Conservation (phyloP, 2,113 vertebrate genomes). For the Microtus pennsylvanicus region DNA sequence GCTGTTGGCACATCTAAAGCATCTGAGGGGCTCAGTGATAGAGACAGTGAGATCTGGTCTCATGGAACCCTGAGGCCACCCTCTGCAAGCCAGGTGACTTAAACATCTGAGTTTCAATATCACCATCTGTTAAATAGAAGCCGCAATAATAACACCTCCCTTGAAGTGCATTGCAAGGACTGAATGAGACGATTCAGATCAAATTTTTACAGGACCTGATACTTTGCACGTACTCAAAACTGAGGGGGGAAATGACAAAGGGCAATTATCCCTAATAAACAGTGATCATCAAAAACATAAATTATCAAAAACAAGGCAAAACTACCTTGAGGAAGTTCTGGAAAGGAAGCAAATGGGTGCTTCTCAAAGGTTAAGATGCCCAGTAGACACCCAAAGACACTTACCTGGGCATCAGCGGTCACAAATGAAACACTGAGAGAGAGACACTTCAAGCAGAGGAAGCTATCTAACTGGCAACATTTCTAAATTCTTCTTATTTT, state of each 20-base stretch:
- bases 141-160: not conserved
- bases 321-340: not conserved
- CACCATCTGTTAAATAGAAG: not conserved
- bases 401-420: not conserved
- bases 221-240: not conserved
- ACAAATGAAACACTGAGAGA: conserved; percentile 8
- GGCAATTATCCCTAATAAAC: not conserved
- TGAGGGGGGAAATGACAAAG: not conserved
- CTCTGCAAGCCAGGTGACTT: not conserved
- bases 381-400: not conserved
- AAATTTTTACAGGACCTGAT: not conserved
- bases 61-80: not conserved
- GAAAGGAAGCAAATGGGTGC: not conserved
- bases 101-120: not conserved
- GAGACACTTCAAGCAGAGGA: not conserved
- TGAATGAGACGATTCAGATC: not conserved
- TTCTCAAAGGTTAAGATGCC: not conserved
- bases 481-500: not conserved
- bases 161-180: not conserved
- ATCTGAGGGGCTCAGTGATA: not conserved
- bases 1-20: not conserved
- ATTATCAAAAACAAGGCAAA: not conserved
- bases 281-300: not conserved
- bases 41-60: fast-evolving
- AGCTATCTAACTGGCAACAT: not conserved